Evolutionary conservation across 2,888 invertebrate species (phyloP).

Genomic region (Orthosia gothica): DNA sequence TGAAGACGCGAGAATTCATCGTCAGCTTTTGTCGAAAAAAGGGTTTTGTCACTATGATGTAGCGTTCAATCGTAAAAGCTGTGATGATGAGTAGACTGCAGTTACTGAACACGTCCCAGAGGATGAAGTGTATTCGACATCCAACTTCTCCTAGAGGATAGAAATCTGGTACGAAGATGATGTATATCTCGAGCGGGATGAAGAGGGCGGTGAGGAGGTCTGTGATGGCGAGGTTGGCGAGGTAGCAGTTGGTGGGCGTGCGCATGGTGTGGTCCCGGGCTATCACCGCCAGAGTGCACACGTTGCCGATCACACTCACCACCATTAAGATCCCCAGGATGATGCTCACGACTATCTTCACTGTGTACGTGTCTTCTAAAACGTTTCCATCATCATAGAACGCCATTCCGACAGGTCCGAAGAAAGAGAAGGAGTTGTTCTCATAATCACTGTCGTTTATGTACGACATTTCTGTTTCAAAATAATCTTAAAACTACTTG

Average conservation of each 20-base stretch:
- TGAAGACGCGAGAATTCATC: slow-evolving; percentile 95
- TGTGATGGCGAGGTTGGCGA: slow-evolving; percentile 95
- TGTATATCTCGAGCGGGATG: slow-evolving; percentile 95
- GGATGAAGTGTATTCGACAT: slow-evolving; percentile 94
- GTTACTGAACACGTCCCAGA: slow-evolving; percentile 96
- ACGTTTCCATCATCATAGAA: slow-evolving; percentile 72
- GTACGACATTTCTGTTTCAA: slow-evolving; percentile 49
- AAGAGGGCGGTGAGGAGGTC: slow-evolving; percentile 94
- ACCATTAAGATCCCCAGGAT: slow-evolving; percentile 93
- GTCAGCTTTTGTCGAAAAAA: slow-evolving; percentile 95
- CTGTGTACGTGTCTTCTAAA: slow-evolving; percentile 79
- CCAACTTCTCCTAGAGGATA: slow-evolving; percentile 95
- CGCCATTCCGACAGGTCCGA: slow-evolving; percentile 82
- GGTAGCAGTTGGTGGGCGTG: slow-evolving; percentile 96
- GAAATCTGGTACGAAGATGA: slow-evolving; percentile 94
- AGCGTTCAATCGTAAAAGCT: slow-evolving; percentile 97
- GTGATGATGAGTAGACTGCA: slow-evolving; percentile 96
- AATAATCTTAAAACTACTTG: not conserved
- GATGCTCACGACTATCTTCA: slow-evolving; percentile 89
- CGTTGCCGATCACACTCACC: slow-evolving; percentile 94
- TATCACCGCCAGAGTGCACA: slow-evolving; percentile 95
- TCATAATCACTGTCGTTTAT: slow-evolving; percentile 71
- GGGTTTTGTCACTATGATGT: slow-evolving; percentile 96
- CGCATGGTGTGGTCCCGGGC: slow-evolving; percentile 94
- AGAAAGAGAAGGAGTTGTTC: slow-evolving; percentile 82